Conservation (phyloP, 2,888 invertebrate species). For the Diaperis boleti region DNA sequence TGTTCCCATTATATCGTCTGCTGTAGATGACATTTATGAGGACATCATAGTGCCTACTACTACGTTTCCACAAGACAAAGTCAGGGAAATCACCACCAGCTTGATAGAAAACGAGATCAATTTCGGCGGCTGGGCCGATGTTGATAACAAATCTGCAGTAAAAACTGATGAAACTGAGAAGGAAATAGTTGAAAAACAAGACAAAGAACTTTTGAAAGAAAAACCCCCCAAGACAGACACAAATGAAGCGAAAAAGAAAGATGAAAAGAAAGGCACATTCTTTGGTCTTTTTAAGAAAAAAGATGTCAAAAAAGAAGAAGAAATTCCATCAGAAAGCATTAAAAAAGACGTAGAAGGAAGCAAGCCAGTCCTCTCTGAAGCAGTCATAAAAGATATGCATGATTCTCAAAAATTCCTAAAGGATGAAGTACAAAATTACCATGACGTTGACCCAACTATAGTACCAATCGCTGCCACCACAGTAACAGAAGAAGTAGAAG, state of each 20-base stretch:
- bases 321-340: conserved; percentile 1
- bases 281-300: conserved; percentile 41
- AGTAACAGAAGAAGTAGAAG: conserved; percentile 16
- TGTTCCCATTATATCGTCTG: conserved; percentile 49
- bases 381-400: conserved; percentile 38
- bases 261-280: conserved; percentile 41
- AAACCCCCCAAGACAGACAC: conserved; percentile 31
- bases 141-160: conserved; percentile 49
- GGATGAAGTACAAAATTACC: conserved; percentile 49
- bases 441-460: conserved; percentile 43
- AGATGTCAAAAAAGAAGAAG: conserved; percentile 37
- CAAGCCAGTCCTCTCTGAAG: conserved; percentile 33
- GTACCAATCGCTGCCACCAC: not conserved
- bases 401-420: conserved; percentile 43
- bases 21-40: conserved; percentile 57
- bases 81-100: conserved; percentile 50
- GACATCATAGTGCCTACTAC: conserved; percentile 53
- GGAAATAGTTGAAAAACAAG: conserved; percentile 62
- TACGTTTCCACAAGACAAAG: conserved; percentile 44
- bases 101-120: conserved; percentile 60
- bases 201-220: conserved; percentile 60
- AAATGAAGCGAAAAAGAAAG: conserved; percentile 44
- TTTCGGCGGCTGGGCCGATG: conserved; percentile 58
- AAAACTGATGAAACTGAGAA: conserved; percentile 57
- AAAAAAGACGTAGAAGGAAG: not conserved